Base-by-base conservation (phyloP, 2,113 vertebrate species). In the Tragelaphus imberbis region DNA sequence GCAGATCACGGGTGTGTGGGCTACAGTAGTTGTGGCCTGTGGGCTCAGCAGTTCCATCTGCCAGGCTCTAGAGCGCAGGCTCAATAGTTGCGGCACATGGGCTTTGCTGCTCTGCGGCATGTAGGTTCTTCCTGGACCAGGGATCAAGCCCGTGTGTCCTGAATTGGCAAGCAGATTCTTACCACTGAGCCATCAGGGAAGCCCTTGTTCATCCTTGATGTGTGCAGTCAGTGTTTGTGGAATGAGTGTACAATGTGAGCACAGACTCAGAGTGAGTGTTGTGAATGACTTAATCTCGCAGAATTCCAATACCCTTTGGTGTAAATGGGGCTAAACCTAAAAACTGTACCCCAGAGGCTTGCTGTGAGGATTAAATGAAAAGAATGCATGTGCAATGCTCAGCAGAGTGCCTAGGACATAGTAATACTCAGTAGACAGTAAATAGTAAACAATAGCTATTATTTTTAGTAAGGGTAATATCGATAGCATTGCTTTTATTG, bases 231-330 rank as follows among this genome's bases (percentile, higher is more conserved):
- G 30, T 1, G 3, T 71, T 36, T 25, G 3, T 40, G 30, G 51
- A 28, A 7, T 19, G 17, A 30, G 55, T 6, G 12, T 16, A 2
- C 1, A 11, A 3, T 2, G 1, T 21, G 28, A 87, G 53, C 27
- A 27, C 33, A 55, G 80, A 36, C 28, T 61, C 44, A 9, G 68
- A 12, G n/a, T 25, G 4, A 9, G 9, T 4, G 0, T 9, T 19
- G 25, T 1, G 33, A 47, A 79, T 13, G 51, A 56, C 19, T 40
- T 88, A 49, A 89, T n/a, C 49, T 63, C 0, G 0, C 17, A 90
- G 56, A 65, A 33, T 12, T 65, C 55, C 23, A 3, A 4, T 56
- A 25, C 58, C 4, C 27, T 49, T 58, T 49, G 30, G 17, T 53
- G 63, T 6, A 65, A 80, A 79, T 1, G 30, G 63, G 28, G 36